Conservation (phyloP, 2,888 invertebrate species). For the Leucophenga maculata region DNA sequence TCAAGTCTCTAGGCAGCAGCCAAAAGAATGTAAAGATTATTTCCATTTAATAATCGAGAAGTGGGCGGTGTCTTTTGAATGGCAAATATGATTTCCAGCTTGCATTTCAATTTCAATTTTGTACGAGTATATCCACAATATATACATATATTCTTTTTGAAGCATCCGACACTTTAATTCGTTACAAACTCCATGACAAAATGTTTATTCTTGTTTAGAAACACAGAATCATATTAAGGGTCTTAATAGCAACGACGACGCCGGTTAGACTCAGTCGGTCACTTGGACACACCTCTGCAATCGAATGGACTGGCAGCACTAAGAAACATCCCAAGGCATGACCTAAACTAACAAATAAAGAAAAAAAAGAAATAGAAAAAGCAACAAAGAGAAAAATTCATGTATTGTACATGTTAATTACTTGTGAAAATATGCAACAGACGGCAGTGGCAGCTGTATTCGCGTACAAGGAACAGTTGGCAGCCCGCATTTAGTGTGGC, state of each 20-base stretch:
- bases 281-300: neutral
- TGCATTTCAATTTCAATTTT: too few species aligned
- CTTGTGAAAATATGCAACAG: slow-evolving; percentile 64
- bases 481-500: slow-evolving; percentile 2
- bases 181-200: too few species aligned
- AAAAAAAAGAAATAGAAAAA: neutral
- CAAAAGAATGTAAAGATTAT: too few species aligned
- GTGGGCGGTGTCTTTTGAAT: too few species aligned
- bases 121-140: too few species aligned
- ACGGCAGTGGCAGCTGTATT: slow-evolving; percentile 35
- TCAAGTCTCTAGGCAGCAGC: too few species aligned
- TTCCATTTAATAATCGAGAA: too few species aligned
- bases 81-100: too few species aligned
- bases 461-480: slow-evolving; percentile 28
- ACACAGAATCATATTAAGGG: neutral
- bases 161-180: too few species aligned
- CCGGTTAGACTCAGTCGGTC: neutral
- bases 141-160: too few species aligned
- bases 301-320: neutral
- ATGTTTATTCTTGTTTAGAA: neutral
- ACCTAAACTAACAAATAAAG: slow-evolving; percentile 7
- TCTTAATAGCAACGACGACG: neutral
- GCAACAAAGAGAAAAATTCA: slow-evolving; percentile 4
- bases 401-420: slow-evolving; percentile 58
- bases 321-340: slow-evolving; percentile 17